These are phyloP conservation scores for Phytoseiulus persimilis DNA, from an alignment of 2,888 invertebrate genomes.

Conservation along the genomic window DNA sequence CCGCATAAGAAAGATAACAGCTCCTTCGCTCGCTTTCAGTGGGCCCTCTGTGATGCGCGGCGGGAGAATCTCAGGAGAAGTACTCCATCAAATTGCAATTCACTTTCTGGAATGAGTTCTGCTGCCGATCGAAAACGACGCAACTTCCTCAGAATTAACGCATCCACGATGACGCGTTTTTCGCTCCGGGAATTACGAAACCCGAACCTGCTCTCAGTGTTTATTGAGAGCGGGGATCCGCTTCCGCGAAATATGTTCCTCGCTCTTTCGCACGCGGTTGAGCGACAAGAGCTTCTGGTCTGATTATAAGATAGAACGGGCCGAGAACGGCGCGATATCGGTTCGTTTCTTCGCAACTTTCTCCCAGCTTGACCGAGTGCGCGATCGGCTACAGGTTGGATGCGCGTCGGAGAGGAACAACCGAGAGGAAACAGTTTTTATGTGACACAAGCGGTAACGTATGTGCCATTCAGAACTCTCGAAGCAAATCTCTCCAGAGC, in stretches of 20 bases:
- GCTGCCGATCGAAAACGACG: background rate
- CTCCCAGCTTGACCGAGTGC: background rate
- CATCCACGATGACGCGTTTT: too few relatives aligned
- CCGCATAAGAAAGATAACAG: too few relatives aligned
- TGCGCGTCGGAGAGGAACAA: background rate
- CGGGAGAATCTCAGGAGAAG: background rate
- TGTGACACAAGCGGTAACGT: background rate
- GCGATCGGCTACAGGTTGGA: background rate
- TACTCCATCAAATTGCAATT: background rate
- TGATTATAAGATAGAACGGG: background rate
- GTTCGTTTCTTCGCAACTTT: background rate
- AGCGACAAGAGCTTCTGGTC: background rate
- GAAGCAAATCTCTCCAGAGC: background rate
- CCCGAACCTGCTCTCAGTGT: too few relatives aligned
- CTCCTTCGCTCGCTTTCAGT: too few relatives aligned
- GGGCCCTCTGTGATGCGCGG: too few relatives aligned
- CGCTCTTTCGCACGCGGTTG: too few relatives aligned
- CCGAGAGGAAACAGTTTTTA: background rate
- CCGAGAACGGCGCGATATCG: background rate
- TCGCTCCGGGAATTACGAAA: too few relatives aligned
- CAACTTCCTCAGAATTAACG: background rate
- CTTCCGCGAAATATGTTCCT: too few relatives aligned
- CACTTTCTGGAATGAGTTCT: background rate
- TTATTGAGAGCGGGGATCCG: too few relatives aligned
- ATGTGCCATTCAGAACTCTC: background rate